Evolutionary conservation across 2,888 invertebrate species (phyloP), one percentile per base, ranked within the genome.

Genomic region (Eledone cirrhosa): DNA sequence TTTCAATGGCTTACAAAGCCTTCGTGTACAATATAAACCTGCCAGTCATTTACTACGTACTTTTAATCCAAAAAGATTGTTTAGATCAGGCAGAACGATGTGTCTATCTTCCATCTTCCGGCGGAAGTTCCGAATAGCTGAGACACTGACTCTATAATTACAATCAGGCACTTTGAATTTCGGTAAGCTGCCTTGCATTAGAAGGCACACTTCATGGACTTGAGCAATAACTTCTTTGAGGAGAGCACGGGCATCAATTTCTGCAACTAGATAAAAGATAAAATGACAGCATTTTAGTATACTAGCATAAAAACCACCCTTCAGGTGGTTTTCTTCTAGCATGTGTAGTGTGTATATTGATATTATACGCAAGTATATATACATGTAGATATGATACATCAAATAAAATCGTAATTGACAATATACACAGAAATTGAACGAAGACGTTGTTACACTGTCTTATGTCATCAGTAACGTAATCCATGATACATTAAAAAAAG

Each of bases 31-130:
- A n/a, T n/a, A n/a, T n/a, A n/a, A n/a, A n/a, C n/a, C n/a, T n/a
- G n/a, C n/a, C n/a, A n/a, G n/a, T n/a, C 41, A n/a, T 59, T 7
- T 16, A 22, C 7, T 2, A 79, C 83, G 88, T 89, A 95, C 95
- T 93, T 94, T 93, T 85, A 95, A 92, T 86, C 94, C 94, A 91
- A 96, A 96, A 84, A 96, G 93, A 29, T 94, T 81, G 90, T 96
- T 95, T 86, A 96, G 93, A 89, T 96, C 95, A 77, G 95, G 94
- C 80, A 97, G 93, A 86, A 95, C 93, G 5, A 96, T 94, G 89
- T 96, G 95, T 76, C 96, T 92, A 90, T 98, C 98, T 91, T 98
- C 98, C 97, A 98, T 97, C 88, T 93, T 94, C 80, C 97, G 93
- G 78, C 97, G 93, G 53, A 93, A 93, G 91, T 98, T 97, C 91